Percentiles rank a stretch among this genome's conserved stretches.
phyloP scores from a whole-genome alignment of 1,140 invertebrate species.

The Drosophila teissieri region DNA sequence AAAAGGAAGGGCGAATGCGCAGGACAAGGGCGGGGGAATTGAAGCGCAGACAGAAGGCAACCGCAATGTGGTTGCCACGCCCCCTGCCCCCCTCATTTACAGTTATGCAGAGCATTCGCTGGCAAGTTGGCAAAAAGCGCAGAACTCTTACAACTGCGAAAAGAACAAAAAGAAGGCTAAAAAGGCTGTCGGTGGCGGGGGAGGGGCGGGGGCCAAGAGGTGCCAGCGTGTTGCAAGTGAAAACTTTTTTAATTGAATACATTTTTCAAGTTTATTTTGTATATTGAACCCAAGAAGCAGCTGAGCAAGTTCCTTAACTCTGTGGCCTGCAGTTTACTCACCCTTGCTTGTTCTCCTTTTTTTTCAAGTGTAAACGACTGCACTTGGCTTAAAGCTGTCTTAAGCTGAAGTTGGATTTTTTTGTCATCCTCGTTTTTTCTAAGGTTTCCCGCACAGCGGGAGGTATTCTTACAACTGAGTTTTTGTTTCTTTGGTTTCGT shows the following conservation, averaged over 20 bases:
- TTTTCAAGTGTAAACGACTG: constrained; percentile 25
- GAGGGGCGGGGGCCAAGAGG: constrained; percentile 15
- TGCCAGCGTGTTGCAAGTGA: constrained; percentile 52
- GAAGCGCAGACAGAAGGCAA: constrained; percentile 38
- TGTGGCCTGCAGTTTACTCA: constrained; percentile 1
- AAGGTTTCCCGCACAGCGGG: constrained; percentile 57
- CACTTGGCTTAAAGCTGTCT: constrained; percentile 58
- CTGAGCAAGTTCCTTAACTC: constrained; percentile 24
- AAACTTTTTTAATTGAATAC: constrained; percentile 81
- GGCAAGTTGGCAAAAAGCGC: constrained; percentile 37
- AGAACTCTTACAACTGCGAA: constrained; percentile 74
- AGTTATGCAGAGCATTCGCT: constrained; percentile 68
- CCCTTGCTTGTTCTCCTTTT: not conserved
- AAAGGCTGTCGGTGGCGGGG: not conserved
- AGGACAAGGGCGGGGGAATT: not conserved
- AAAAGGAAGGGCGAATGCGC: constrained; percentile 1
- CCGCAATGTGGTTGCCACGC: constrained; percentile 56
- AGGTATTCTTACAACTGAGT: constrained; percentile 13
- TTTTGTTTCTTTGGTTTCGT: constrained; percentile 1
- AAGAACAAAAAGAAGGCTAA: constrained; percentile 25
- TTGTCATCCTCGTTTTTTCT: constrained; percentile 15
- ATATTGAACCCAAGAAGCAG: constrained; percentile 54
- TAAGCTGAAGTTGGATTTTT: constrained; percentile 22
- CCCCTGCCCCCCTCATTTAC: constrained; percentile 63
- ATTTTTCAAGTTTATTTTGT: constrained; percentile 68